Evolutionary conservation across 2,888 invertebrate species (phyloP).

Genomic region (Pycnomerus fuliginosus): DNA sequence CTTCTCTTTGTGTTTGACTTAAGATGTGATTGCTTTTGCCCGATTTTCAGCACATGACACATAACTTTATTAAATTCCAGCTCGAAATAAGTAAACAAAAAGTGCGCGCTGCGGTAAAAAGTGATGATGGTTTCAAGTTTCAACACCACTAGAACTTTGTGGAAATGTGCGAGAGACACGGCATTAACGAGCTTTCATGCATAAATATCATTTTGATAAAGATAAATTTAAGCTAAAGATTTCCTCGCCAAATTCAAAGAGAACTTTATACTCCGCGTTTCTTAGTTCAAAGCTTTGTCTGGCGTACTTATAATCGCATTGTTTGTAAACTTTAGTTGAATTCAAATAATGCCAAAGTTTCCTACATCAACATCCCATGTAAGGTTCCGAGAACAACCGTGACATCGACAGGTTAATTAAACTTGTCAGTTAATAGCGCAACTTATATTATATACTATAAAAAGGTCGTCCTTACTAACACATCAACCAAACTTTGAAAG

Average conservation of each 20-base stretch:
- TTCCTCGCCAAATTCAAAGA: conserved; percentile 5
- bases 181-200: conserved; percentile 1
- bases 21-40: conserved; percentile 14
- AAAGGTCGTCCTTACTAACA: too few relatives aligned
- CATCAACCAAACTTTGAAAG: too few relatives aligned
- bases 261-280: conserved; percentile 11
- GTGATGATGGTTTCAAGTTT: too few relatives aligned
- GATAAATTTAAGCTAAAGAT: too few relatives aligned
- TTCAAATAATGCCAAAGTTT: conserved; percentile 24
- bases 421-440: conserved; percentile 18
- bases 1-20: conserved; percentile 18
- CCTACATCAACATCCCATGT: conserved; percentile 23
- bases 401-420: conserved; percentile 21
- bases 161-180: too few relatives aligned
- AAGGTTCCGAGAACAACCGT: conserved; percentile 20
- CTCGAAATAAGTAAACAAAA: not conserved
- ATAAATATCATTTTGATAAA: conserved; percentile 15
- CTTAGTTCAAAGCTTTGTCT: conserved; percentile 17
- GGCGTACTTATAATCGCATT: conserved; percentile 21
- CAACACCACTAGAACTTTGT: too few relatives aligned
- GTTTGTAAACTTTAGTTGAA: conserved; percentile 22
- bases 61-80: not conserved
- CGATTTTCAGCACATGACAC: conserved; percentile 7
- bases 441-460: too few relatives aligned
- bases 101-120: not conserved